A percentile compares a stretch with the other conserved stretches of the same genome.
phyloP scores from a whole-genome alignment of 2,797 vertebrate genomes.

The Salmo trutta region DNA sequence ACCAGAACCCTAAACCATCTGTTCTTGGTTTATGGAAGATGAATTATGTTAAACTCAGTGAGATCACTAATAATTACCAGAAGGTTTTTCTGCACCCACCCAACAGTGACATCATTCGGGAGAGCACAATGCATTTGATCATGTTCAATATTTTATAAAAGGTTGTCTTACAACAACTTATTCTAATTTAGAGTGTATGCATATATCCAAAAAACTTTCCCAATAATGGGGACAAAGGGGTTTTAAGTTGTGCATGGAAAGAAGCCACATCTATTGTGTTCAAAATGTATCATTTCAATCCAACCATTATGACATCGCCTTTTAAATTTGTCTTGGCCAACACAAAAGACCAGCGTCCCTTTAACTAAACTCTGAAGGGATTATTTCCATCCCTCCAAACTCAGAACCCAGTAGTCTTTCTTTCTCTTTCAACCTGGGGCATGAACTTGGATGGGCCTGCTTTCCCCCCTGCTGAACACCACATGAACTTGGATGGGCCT shows the following conservation, averaged over 20 bases:
- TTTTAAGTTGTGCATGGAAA: constrained; percentile 79
- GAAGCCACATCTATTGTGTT: constrained; percentile 78
- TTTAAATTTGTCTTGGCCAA: constrained; percentile 77
- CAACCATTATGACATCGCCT: constrained; percentile 80
- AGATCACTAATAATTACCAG: constrained; percentile 22
- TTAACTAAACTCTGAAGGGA: constrained; percentile 88
- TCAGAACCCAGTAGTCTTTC: constrained; percentile 77
- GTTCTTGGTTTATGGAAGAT: background rate
- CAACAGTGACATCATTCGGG: constrained; percentile 61
- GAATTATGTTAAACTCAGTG: constrained; percentile 3
- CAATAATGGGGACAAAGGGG: constrained; percentile 79
- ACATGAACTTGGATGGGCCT: constrained; percentile 87
- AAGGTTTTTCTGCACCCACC: constrained; percentile 1
- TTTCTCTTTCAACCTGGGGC: constrained; percentile 87
- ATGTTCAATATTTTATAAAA: constrained; percentile 78
- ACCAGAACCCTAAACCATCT: background rate
- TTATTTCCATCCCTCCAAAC: constrained; percentile 76
- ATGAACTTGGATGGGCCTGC: constrained; percentile 84
- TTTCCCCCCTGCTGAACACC: constrained; percentile 82
- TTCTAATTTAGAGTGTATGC: constrained; percentile 75
- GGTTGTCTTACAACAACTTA: constrained; percentile 75
- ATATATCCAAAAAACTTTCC: constrained; percentile 77
- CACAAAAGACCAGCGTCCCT: constrained; percentile 79
- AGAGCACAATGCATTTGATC: constrained; percentile 71
- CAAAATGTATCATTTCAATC: constrained; percentile 77